phyloP scores from a whole-genome alignment of 1,140 invertebrate genomes.

The Aplysia californica region DNA sequence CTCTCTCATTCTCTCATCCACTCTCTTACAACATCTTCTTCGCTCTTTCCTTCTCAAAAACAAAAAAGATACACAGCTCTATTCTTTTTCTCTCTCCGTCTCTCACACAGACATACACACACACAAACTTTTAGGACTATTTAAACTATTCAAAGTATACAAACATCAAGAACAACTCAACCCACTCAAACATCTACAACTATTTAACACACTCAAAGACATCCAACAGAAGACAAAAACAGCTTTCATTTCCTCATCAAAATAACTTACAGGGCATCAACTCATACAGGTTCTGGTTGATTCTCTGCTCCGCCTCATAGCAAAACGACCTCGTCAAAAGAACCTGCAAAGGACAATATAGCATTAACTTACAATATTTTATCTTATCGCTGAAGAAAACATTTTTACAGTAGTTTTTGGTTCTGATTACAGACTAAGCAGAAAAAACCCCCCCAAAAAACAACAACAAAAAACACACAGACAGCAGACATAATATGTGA shows the following conservation, averaged over 20 bases:
- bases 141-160: too few relatives aligned
- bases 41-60: too few relatives aligned
- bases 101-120: neutral
- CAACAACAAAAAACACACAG: neutral
- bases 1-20: too few relatives aligned
- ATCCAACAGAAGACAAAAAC: neutral
- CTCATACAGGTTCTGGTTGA: conserved; percentile 44
- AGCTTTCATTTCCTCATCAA: neutral
- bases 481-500: neutral
- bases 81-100: neutral
- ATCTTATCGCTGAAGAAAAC: neutral
- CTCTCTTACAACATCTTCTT: too few relatives aligned
- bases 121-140: neutral
- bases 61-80: too few relatives aligned
- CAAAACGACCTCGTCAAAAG: conserved; percentile 56
- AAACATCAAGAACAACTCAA: neutral
- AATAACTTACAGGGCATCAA: conserved; percentile 39
- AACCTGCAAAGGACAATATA: conserved; percentile 39
- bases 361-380: neutral
- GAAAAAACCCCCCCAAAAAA: neutral
- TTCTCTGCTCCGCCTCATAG: conserved; percentile 50
- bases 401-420: neutral
- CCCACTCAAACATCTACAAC: neutral
- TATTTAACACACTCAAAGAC: neutral
- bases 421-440: neutral